Base-by-base conservation (phyloP, 92 coral and sea anemone genomes). In the Epizoanthus ramosus region DNA sequence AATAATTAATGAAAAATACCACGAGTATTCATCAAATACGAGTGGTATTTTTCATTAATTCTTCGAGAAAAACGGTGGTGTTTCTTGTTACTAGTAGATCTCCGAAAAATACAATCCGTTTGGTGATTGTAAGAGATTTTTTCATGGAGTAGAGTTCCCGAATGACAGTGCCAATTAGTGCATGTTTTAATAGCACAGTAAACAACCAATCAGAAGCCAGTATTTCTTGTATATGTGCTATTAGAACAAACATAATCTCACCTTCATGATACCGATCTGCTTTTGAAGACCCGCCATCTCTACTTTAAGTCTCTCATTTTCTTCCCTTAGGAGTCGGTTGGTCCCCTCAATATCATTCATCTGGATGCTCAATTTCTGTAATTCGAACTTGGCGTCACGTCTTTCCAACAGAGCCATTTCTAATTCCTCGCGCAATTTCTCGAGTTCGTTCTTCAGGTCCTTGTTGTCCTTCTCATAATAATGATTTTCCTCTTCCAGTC, bases 311-410 rank as follows among this genome's bases (percentile, higher is more conserved):
- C 94, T 87, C 84, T 93, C 98, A 68, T 94, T 97, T 69, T 97
- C 99, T 54, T 94, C 99, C 70, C 91, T 85, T 35, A 97, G 90
- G 5, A 93, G 65, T 12, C 95, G 91, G 70, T 93, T 75, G 5
- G 91, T 92, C 54, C 93, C 87, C 79, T 97, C 97, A 25, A 94
- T 85, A 75, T 94, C 99, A 31, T 88, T 83, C 35, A 88, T 73
- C 71, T 97, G 97, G 45, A 97, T 88, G 19, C 90, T 94, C 22
- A 97, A 88, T 86, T 94, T 97, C 82, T 97, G 99, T 3, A 94
- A 92, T 59, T 97, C 97, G 71, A 88, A 94, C 82, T 90, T 91
- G 17, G 89, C 85, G 58, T 97, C 99, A 31, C 99, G 89, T 65
- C 91, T 81, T 83, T 97, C 99, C 84, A 90, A 76, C 9, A 88